Base-by-base conservation (phyloP, 2,888 invertebrate genomes). In the Zaprionus bogoriensis region DNA sequence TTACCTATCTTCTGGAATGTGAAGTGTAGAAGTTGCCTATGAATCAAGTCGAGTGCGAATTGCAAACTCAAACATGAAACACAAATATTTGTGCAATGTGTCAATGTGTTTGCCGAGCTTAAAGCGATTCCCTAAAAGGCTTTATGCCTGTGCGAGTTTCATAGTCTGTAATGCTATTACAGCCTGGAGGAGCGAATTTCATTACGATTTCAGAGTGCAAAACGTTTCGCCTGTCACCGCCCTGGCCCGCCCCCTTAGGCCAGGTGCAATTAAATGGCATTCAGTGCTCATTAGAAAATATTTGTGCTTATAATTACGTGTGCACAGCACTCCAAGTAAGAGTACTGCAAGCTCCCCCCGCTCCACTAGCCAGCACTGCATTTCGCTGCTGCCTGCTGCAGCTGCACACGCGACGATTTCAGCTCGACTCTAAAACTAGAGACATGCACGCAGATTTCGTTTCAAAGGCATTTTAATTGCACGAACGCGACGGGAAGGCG, bases 221-320 rank as follows among this genome's bases (percentile, higher is more conserved):
- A 64, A 23, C 25, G 48, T 41, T 62, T 46, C 36, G 30, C 4
- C 23, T 22, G 41, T n/a, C n/a, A n/a, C n/a, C n/a, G 42, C 42
- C 25, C 42, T 36, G 27, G 47, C 17, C 5, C 10, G 46, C 14
- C 5, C 10, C 5, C 14, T 38, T 4, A 6, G n/a, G 17, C n/a
- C 10, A 27, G 38, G 7, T 70, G 73, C 47, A 75, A 82, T 75
- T 78, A 78, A 78, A 71, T 71, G 55, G 50, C 61, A 82, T 78
- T 84, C 76, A 81, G 70, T 73, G 73, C 84, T 84, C 78, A 82
- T 80, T 84, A 84, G 68, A 75, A 73, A 84, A 74, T 82, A 76
- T 78, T 81, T 80, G 65, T 78, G 82, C 66, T 78, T 78, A 63
- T 72, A 81, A 81, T 79, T 79, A 81, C 72, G 75, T 70, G 65